Conservation (phyloP, 1,140 invertebrate genomes). For the Mesaphorura yosii region DNA sequence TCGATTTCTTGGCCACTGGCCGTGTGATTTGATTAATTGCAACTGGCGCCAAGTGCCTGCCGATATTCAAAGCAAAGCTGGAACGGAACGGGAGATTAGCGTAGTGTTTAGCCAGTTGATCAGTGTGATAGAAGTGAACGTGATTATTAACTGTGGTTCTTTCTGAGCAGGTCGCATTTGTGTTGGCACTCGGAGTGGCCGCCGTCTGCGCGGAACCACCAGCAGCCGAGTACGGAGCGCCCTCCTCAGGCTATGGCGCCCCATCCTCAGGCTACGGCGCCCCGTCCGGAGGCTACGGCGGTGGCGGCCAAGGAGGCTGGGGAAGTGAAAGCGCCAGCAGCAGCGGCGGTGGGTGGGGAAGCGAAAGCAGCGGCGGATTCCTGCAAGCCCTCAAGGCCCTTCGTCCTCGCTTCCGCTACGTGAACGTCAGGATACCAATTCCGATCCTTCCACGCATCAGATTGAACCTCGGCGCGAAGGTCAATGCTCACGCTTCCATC, state of each 20-base stretch:
- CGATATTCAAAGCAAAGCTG: too few relatives aligned
- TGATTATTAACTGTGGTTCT: too few relatives aligned
- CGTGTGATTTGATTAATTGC: too few relatives aligned
- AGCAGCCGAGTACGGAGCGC: background rate
- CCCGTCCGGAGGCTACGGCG: slow-evolving; percentile 1
- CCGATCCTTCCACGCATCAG: slow-evolving; percentile 28
- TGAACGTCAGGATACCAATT: slow-evolving; percentile 28
- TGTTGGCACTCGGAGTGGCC: too few relatives aligned
- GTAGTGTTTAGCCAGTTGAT: too few relatives aligned
- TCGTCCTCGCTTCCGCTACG: slow-evolving; percentile 18
- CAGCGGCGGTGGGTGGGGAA: slow-evolving; percentile 24
- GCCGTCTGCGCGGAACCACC: too few relatives aligned
- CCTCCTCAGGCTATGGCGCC: background rate
- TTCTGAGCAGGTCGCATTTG: too few relatives aligned
- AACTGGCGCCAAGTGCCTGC: too few relatives aligned
- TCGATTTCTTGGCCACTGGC: too few relatives aligned
- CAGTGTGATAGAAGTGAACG: too few relatives aligned
- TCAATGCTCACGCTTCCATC: slow-evolving; percentile 10
- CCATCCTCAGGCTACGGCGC: slow-evolving; percentile 8
- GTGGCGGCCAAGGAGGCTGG: background rate
- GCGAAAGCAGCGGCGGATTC: background rate
- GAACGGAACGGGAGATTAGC: too few relatives aligned
- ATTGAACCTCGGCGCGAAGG: slow-evolving; percentile 23
- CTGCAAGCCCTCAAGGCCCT: too few relatives aligned
- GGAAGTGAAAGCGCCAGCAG: background rate